Evolutionary conservation across 2,113 vertebrate species (phyloP).

Genomic region (Drymodes brunneopygia): DNA sequence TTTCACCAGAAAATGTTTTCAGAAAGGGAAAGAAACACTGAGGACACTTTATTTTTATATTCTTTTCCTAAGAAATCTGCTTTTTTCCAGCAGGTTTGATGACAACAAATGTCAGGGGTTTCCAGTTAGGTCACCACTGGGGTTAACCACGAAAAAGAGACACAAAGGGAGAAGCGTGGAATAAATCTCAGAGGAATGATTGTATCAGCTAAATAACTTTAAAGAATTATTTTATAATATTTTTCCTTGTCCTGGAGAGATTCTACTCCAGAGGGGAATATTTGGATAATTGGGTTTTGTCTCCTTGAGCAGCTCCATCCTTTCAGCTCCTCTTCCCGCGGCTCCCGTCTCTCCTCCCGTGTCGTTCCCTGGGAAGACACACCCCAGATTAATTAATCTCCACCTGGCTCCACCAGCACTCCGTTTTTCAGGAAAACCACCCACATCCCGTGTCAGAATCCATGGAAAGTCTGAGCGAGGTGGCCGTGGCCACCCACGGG

Average conservation of each 20-base stretch:
- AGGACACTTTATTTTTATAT: not conserved
- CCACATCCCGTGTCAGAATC: not conserved
- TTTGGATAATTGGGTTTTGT: not conserved
- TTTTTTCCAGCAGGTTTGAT: not conserved
- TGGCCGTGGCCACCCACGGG: not conserved
- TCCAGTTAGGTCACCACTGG: not conserved
- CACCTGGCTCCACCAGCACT: not conserved
- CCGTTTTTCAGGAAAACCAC: not conserved
- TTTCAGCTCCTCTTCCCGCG: not conserved
- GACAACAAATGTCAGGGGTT: not conserved
- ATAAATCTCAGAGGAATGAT: not conserved
- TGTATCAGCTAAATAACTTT: not conserved
- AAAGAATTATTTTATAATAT: not conserved
- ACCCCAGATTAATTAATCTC: not conserved
- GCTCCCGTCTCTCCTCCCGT: fast-evolving
- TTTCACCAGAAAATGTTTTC: not conserved
- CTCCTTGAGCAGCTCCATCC: not conserved
- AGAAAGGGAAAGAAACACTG: not conserved
- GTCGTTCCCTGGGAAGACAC: not conserved
- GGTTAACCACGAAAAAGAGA: not conserved
- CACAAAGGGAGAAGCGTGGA: not conserved
- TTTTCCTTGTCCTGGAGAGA: not conserved
- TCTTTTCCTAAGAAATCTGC: not conserved
- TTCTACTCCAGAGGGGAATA: not conserved
- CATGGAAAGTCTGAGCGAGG: constrained; percentile 17